Conservation (phyloP, 2,113 vertebrate species). For the Ictidomys tridecemlineatus region DNA sequence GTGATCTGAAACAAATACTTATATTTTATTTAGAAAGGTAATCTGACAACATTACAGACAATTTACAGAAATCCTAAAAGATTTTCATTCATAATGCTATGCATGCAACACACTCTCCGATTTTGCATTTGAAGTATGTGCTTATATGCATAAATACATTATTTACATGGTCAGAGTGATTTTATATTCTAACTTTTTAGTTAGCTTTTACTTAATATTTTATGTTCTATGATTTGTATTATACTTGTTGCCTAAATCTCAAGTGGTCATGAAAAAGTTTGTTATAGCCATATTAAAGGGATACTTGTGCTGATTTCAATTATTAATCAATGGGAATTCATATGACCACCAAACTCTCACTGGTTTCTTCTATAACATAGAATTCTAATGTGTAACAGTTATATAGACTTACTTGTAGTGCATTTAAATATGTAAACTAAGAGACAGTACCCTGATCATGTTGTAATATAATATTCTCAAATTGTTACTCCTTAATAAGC, state of each 20-base stretch:
- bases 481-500: slow-evolving; percentile 29
- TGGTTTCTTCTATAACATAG: not conserved
- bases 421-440: slow-evolving; percentile 54
- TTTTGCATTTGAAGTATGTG: not conserved
- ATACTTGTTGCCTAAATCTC: not conserved
- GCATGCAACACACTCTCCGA: not conserved
- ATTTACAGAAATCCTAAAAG: not conserved
- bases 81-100: not conserved
- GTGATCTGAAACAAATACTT: not conserved
- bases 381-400: not conserved
- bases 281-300: not conserved
- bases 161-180: not conserved
- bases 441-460: not conserved
- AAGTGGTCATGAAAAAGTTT: not conserved
- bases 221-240: not conserved
- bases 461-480: slow-evolving; percentile 46
- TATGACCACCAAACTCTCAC: not conserved
- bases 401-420: not conserved
- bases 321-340: slow-evolving; percentile 25
- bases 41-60: not conserved
- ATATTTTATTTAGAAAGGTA: not conserved
- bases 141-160: not conserved
- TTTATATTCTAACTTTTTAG: not conserved
- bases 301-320: not conserved
- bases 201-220: slow-evolving; percentile 8